Percentiles rank a stretch among this genome's conserved stretches.
These are phyloP conservation scores for Antechinus flavipes DNA, from an alignment of 2,113 vertebrate genomes.

Conservation along the genomic window DNA sequence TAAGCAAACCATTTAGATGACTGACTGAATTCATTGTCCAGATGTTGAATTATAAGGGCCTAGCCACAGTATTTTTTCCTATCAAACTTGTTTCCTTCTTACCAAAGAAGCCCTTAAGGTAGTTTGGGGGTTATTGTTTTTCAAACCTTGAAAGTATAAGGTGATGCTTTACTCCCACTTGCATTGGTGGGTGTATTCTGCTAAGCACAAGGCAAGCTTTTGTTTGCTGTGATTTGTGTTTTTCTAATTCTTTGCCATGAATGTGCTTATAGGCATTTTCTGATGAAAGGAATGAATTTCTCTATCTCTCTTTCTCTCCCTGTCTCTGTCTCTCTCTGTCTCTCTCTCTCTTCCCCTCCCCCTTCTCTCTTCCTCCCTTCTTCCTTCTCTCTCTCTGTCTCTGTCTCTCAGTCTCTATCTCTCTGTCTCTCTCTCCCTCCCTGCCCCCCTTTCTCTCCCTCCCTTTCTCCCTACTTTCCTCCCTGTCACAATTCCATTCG, in stretches of 20 bases:
- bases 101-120: conserved; percentile 26
- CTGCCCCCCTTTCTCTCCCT: too few species aligned
- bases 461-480: too few species aligned
- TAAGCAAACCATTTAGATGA: background rate
- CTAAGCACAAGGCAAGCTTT: conserved; percentile 32
- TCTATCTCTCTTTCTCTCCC: background rate
- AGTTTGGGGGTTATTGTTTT: conserved; percentile 51
- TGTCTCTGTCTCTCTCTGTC: background rate
- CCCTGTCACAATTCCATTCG: conserved; percentile 38
- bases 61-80: conserved; percentile 48
- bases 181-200: conserved; percentile 4
- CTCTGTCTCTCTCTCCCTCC: too few species aligned
- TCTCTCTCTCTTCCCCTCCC: background rate
- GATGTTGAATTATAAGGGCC: conserved; percentile 40
- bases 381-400: background rate
- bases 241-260: conserved; percentile 56
- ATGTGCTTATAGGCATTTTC: background rate
- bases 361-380: too few species aligned
- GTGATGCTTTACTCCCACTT: conserved; percentile 4
- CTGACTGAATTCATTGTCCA: conserved; percentile 7
- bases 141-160: conserved; percentile 51
- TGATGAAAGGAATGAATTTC: background rate
- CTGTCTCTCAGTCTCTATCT: too few species aligned
- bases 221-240: conserved; percentile 25
- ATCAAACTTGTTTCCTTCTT: conserved; percentile 34